A percentile compares a stretch with the other conserved stretches of the same genome.
phyloP scores from a whole-genome alignment of 2,888 invertebrate species.

The Sminthurides aquaticus region DNA sequence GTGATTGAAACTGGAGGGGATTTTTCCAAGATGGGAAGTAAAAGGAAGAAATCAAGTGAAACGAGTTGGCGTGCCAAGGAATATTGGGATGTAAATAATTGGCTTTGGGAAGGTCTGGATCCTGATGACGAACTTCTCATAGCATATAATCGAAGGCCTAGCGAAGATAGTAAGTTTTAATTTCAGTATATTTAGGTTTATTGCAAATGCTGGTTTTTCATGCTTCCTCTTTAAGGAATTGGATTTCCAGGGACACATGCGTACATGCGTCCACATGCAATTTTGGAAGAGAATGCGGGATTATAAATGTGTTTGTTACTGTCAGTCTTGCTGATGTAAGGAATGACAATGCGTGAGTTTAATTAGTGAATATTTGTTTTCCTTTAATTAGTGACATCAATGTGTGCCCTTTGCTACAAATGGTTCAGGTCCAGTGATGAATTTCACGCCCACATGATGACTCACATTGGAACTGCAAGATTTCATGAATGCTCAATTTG shows the following conservation, averaged over 20 bases:
- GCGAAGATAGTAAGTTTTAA: conserved; percentile 16
- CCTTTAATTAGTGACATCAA: conserved; percentile 35
- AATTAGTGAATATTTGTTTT: no score
- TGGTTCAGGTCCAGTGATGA: conserved; percentile 31
- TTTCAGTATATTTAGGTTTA: no score
- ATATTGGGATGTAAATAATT: conserved; percentile 20
- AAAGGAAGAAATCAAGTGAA: neutral
- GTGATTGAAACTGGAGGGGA: neutral
- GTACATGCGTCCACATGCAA: no score
- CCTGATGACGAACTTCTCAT: conserved; percentile 38
- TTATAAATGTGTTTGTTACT: no score
- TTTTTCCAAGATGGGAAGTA: neutral
- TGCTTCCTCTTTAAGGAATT: no score
- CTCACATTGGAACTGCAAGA: conserved; percentile 23
- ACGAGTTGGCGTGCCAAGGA: neutral
- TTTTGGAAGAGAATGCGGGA: no score
- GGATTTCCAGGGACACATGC: no score
- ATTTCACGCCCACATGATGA: conserved; percentile 30
- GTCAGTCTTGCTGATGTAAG: no score
- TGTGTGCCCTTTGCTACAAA: conserved; percentile 40
- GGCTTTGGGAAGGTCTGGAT: conserved; percentile 29
- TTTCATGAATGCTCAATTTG: conserved; percentile 38
- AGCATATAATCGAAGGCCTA: conserved; percentile 30
- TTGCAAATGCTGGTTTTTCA: no score
- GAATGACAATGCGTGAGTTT: no score